A percentile compares a stretch with the other conserved stretches of the same genome.
phyloP scores from a whole-genome alignment of 2,113 vertebrate genomes.

The Herpailurus yagouaroundi region DNA sequence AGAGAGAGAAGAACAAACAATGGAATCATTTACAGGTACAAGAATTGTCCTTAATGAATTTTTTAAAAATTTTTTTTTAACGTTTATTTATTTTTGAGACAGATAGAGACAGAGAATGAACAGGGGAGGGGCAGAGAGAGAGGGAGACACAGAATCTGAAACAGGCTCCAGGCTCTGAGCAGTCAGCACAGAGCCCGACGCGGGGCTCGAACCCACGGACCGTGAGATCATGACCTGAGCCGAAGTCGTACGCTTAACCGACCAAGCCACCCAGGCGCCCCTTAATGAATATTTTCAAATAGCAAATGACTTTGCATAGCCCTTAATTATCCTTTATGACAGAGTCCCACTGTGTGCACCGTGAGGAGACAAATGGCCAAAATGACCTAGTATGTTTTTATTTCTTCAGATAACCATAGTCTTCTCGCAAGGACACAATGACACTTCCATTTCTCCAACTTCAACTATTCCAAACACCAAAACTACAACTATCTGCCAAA shows the following conservation, averaged over 20 bases:
- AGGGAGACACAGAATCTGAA: too few relatives aligned
- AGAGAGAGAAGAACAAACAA: neutral
- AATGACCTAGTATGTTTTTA: slow-evolving; percentile 7
- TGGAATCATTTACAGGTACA: neutral
- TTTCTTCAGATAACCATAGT: slow-evolving; percentile 22
- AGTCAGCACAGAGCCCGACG: too few relatives aligned
- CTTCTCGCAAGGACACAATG: neutral
- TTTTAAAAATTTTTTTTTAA: neutral
- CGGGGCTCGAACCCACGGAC: too few relatives aligned
- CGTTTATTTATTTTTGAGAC: too few relatives aligned
- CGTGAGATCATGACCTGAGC: too few relatives aligned
- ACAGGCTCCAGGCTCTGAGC: too few relatives aligned
- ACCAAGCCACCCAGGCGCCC: neutral
- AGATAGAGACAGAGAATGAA: too few relatives aligned
- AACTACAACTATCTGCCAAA: neutral
- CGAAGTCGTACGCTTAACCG: too few relatives aligned
- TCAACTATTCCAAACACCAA: neutral
- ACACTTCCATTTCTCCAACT: neutral
- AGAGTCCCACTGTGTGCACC: neutral
- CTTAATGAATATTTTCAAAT: neutral
- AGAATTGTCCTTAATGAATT: neutral
- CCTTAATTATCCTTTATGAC: slow-evolving; percentile 6
- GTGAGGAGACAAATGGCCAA: neutral
- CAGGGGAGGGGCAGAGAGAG: too few relatives aligned
- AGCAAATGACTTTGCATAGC: neutral